Conservation (phyloP, 2,888 invertebrate genomes). For the Drosophila subquinaria region DNA sequence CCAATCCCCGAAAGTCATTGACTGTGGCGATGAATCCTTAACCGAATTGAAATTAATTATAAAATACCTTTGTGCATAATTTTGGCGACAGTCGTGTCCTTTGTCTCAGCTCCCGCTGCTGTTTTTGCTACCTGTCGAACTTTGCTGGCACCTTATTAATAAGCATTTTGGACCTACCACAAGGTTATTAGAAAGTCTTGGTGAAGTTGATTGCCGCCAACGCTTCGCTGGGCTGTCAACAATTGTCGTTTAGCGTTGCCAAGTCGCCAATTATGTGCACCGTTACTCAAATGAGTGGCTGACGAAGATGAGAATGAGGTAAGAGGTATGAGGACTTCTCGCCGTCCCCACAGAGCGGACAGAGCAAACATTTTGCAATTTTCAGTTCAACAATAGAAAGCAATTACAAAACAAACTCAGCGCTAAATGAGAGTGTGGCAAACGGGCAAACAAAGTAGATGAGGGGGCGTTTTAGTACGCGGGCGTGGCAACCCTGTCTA, state of each 20-base stretch:
- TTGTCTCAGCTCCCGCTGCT: not conserved
- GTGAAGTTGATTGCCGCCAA: constrained; percentile 37
- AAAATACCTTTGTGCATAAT: constrained; percentile 63
- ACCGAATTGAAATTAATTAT: constrained; percentile 65
- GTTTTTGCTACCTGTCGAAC: constrained; percentile 26
- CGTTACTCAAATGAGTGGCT: constrained; percentile 64
- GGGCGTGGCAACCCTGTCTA: constrained; percentile 10
- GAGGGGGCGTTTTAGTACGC: constrained; percentile 18
- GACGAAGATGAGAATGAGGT: not conserved
- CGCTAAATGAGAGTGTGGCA: constrained; percentile 76
- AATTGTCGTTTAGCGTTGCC: constrained; percentile 69
- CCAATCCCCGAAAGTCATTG: constrained; percentile 48
- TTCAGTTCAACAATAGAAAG: constrained; percentile 77
- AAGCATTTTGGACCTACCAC: constrained; percentile 35
- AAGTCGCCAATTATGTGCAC: constrained; percentile 74
- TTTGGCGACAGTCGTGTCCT: constrained; percentile 40
- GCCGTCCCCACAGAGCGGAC: constrained; percentile 11
- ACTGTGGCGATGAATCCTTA: constrained; percentile 26
- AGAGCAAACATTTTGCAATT: constrained; percentile 72
- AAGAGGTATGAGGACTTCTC: not conserved
- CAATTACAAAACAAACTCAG: constrained; percentile 77
- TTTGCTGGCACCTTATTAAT: constrained; percentile 43
- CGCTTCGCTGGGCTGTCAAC: constrained; percentile 48
- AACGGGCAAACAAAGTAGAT: constrained; percentile 65
- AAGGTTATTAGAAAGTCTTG: constrained; percentile 39